Conservation (phyloP, 2,888 invertebrate species). For the Drosophila neonasuta region DNA sequence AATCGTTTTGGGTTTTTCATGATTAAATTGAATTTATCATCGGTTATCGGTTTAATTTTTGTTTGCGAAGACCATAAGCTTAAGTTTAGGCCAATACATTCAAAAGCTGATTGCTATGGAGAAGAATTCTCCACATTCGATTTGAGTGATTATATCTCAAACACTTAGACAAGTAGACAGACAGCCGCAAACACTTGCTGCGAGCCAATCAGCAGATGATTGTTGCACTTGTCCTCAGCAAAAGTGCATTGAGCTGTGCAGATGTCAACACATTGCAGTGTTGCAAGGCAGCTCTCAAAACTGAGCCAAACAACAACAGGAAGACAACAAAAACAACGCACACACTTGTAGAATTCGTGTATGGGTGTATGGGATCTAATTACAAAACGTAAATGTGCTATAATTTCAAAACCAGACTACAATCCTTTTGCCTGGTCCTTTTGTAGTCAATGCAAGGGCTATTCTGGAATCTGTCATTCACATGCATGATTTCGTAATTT, state of each 20-base stretch:
- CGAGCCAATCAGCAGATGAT: background rate
- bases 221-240: background rate
- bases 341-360: background rate
- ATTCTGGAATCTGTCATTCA: constrained; percentile 48
- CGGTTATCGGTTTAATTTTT: no score
- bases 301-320: constrained; percentile 23
- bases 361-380: constrained; percentile 63
- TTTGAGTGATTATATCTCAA: background rate
- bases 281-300: constrained; percentile 13
- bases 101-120: no score
- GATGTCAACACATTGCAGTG: constrained; percentile 46
- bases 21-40: no score
- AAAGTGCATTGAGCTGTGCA: background rate
- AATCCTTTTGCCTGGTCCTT: background rate
- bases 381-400: constrained; percentile 72
- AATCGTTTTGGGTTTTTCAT: no score
- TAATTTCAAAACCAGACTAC: constrained; percentile 57
- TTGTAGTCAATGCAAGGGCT: constrained; percentile 1
- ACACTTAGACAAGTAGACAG: background rate
- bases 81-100: no score
- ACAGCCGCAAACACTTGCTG: background rate
- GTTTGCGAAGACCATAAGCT: no score
- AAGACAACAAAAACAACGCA: constrained; percentile 10
- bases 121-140: background rate
- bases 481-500: constrained; percentile 72